Evolutionary conservation across 2,113 vertebrate species (phyloP).

Genomic region (Protobothrops mucrosquamatus): DNA sequence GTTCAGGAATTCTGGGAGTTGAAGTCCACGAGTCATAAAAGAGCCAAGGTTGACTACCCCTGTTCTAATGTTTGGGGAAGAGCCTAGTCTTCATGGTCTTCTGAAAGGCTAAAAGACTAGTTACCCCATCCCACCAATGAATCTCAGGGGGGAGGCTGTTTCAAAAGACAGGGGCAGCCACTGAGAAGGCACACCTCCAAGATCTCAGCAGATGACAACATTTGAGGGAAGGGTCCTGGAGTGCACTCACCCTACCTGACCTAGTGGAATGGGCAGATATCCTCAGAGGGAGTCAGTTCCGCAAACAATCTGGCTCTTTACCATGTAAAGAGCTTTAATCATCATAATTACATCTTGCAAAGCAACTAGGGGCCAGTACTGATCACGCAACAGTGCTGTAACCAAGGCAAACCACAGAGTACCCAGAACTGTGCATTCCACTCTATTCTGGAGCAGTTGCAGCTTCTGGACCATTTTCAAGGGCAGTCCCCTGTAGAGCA

Average conservation of each 20-base stretch:
- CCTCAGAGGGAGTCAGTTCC: neutral
- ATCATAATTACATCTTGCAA: neutral
- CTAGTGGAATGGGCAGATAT: neutral
- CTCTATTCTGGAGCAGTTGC: neutral
- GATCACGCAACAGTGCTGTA: neutral
- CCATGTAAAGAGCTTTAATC: neutral
- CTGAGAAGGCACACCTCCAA: neutral
- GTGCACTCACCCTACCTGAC: neutral
- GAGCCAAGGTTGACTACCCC: no score
- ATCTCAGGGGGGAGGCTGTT: neutral
- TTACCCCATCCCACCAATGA: neutral
- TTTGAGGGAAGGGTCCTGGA: neutral
- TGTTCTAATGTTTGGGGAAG: neutral
- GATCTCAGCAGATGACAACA: neutral
- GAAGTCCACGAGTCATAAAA: no score
- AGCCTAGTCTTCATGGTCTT: neutral
- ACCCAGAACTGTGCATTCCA: neutral
- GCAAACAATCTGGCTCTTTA: neutral
- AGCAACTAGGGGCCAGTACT: neutral
- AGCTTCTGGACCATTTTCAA: neutral
- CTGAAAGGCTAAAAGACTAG: neutral
- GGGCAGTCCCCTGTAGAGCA: neutral
- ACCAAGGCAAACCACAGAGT: neutral
- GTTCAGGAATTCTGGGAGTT: no score
- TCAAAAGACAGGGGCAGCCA: neutral